Evolutionary conservation across 2,888 invertebrate genomes (phyloP).

Genomic region (Ochropacha duplaris): DNA sequence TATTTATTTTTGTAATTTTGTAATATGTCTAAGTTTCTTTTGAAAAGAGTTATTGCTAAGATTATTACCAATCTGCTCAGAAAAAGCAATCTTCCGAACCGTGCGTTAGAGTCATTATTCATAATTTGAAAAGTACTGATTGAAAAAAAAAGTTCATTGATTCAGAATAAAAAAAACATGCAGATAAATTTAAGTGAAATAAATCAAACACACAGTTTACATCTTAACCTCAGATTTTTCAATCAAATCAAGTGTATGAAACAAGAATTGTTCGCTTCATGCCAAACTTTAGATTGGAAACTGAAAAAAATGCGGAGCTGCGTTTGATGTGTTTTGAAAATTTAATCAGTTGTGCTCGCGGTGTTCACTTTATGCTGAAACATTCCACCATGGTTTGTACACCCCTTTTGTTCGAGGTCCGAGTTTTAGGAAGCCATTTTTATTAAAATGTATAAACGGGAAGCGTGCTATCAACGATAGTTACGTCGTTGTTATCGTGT

Average conservation of each 20-base stretch:
- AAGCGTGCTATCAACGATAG: neutral
- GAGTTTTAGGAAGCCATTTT: neutral
- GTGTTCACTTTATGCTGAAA: constrained; percentile 6
- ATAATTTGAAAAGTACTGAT: too few relatives aligned
- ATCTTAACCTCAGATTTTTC: too few relatives aligned
- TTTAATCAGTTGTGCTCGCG: constrained; percentile 28
- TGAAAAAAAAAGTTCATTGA: too few relatives aligned
- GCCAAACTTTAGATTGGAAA: constrained; percentile 45
- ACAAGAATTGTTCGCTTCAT: constrained; percentile 21
- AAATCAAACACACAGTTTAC: too few relatives aligned
- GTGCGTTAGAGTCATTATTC: too few relatives aligned
- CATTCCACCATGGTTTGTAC: neutral
- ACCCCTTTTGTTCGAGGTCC: constrained; percentile 1
- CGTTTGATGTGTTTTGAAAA: constrained; percentile 41
- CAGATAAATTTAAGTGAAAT: too few relatives aligned
- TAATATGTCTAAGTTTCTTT: too few relatives aligned
- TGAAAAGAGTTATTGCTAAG: too few relatives aligned
- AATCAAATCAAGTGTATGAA: neutral
- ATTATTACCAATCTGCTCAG: too few relatives aligned
- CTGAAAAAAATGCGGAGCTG: constrained; percentile 21
- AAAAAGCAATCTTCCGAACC: too few relatives aligned
- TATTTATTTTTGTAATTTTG: too few relatives aligned
- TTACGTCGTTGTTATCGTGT: neutral
- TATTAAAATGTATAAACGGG: neutral
- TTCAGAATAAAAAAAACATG: too few relatives aligned